Base-by-base conservation (phyloP, 2,113 vertebrate species). In the Nothoprocta pentlandii region DNA sequence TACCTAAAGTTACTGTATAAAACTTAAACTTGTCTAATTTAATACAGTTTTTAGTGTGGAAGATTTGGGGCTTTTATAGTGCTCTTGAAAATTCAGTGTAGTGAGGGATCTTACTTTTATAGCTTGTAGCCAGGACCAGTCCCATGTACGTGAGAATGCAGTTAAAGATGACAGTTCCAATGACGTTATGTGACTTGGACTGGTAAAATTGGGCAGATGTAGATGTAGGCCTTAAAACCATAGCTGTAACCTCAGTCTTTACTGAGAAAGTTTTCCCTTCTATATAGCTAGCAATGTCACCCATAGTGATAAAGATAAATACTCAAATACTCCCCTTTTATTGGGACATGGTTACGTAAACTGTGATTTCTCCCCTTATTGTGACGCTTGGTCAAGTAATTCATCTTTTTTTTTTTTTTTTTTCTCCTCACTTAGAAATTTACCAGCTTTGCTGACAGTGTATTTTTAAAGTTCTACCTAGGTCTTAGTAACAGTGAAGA, bases 381-480 rank as follows among this genome's bases (percentile, higher is more conserved):
- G 13, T 78, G 21, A 32, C 86, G 4, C 16, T 68, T 74, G 39
- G 9, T 88, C 69, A 71, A 34, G 26, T 54, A 93, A 36, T 4
- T 68, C 76, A 25, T 1, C 41, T 0, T 51, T 51, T 23, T 25
- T 34, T 0, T 23, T 39, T 85, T 69, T 86, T 59, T 53, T 26
- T 53, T 53, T 32, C 47, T 10, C 47, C 19, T 61, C 9, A 16
- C 19, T 68, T 88, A 71, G 73, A 74, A 66, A n/a, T 19, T 42
- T 67, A 6, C 0, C 32, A 15, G 21, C 34, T 4, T 83, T 0
- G 0, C 39, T 67, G 36, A 14, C 59, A n/a, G 56, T 1, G 4
- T 36, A 36, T 47, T 70, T 15, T 46, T 91, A 34, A 1, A 64
- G 12, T 25, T 36, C 21, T 63, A n/a, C n/a, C 6, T 82, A 20